Evolutionary conservation across 2,113 vertebrate genomes (phyloP).

Genomic region (Ictalurus punctatus): DNA sequence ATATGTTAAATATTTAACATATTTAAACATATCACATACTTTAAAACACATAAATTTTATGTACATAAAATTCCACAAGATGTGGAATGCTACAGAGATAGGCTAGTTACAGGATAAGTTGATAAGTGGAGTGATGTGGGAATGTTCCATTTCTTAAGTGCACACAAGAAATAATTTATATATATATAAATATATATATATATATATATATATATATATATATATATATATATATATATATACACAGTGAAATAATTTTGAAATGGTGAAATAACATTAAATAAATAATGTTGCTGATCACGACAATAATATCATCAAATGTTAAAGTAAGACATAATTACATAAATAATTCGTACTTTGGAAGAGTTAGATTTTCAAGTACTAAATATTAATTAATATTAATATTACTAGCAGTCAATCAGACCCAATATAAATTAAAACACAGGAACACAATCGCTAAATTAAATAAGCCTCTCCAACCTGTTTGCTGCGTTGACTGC

Average conservation of each 20-base stretch:
- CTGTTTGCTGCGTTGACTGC: conserved; percentile 23
- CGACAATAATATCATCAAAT: background rate
- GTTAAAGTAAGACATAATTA: background rate
- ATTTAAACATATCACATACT: background rate
- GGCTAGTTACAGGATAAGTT: too few relatives aligned
- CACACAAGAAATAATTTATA: too few relatives aligned
- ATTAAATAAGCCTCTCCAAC: conserved; percentile 22
- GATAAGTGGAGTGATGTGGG: too few relatives aligned
- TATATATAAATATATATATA: too few relatives aligned
- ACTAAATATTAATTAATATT: background rate
- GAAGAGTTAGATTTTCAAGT: background rate
- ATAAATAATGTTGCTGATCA: background rate
- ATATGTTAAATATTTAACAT: background rate
- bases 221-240: too few relatives aligned
- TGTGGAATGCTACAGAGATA: too few relatives aligned
- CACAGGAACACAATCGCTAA: background rate
- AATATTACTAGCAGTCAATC: background rate
- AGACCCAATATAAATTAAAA: background rate
- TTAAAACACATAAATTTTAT: background rate
- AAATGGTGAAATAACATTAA: background rate
- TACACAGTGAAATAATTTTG: too few relatives aligned
- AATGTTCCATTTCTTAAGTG: too few relatives aligned
- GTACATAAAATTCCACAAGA: background rate
- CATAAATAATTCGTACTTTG: background rate
- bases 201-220: too few relatives aligned